These are phyloP conservation scores for Gryllus bimaculatus DNA, from an alignment of 1,140 invertebrate species.

Conservation along the genomic window DNA sequence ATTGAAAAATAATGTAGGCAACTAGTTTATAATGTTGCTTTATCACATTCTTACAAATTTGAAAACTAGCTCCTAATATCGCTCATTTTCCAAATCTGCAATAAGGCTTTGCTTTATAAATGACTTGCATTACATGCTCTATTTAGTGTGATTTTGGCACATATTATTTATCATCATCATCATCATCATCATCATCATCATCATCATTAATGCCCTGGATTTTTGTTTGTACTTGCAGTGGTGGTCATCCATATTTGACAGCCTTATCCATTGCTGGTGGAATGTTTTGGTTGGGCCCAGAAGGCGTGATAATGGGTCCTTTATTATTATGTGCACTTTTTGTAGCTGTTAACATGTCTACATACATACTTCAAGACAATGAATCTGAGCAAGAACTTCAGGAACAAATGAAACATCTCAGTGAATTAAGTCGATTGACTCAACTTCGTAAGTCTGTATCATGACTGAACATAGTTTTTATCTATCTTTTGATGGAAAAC, in stretches of 20 bases:
- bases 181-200: background rate
- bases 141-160: too few relatives aligned
- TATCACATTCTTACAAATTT: too few relatives aligned
- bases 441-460: background rate
- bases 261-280: constrained; percentile 96
- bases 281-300: constrained; percentile 90
- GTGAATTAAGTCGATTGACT: background rate
- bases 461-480: background rate
- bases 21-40: too few relatives aligned
- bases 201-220: background rate
- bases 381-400: constrained; percentile 3
- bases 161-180: background rate
- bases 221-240: constrained; percentile 39
- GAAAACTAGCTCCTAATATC: too few relatives aligned
- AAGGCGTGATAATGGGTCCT: constrained; percentile 94
- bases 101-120: too few relatives aligned
- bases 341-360: constrained; percentile 66
- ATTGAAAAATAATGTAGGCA: too few relatives aligned
- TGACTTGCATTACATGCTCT: too few relatives aligned
- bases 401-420: background rate
- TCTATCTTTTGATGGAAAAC: background rate
- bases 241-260: constrained; percentile 96
- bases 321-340: constrained; percentile 80
- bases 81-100: too few relatives aligned
- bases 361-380: constrained; percentile 15